These are phyloP conservation scores for Furcula furcula DNA, from an alignment of 2,888 invertebrate species.

Conservation along the genomic window DNA sequence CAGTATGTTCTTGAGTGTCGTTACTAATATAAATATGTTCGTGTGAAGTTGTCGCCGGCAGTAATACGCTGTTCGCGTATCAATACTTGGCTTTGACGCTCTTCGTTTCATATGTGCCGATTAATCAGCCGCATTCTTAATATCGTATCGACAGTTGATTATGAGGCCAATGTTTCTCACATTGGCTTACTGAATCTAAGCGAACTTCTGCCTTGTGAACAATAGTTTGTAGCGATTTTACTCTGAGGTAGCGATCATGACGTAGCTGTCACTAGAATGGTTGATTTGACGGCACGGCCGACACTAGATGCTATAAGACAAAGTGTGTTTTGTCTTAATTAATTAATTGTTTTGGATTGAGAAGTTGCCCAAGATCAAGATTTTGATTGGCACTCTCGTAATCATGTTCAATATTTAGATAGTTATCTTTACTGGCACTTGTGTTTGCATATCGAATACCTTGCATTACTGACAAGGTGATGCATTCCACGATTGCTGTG, in stretches of 20 bases:
- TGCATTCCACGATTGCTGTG: constrained; percentile 42
- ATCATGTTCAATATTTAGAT: constrained; percentile 51
- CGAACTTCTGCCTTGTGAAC: constrained; percentile 27
- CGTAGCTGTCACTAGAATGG: constrained; percentile 31
- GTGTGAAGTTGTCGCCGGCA: constrained; percentile 45
- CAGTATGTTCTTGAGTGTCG: constrained; percentile 61
- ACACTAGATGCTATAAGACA: constrained; percentile 38
- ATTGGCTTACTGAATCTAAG: constrained; percentile 14
- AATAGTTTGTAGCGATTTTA: constrained; percentile 15
- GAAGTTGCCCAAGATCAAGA: constrained; percentile 55
- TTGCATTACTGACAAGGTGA: constrained; percentile 53
- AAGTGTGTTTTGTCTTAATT: constrained; percentile 43
- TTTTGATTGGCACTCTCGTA: constrained; percentile 62
- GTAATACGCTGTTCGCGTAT: constrained; percentile 40
- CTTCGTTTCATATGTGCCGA: constrained; percentile 17
- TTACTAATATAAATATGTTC: constrained; percentile 51
- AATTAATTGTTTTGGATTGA: constrained; percentile 59
- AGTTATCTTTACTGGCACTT: constrained; percentile 59
- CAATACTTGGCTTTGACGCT: constrained; percentile 33
- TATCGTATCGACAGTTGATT: constrained; percentile 26
- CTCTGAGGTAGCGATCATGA: no score
- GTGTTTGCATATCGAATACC: constrained; percentile 30
- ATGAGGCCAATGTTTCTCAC: constrained; percentile 20
- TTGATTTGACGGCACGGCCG: constrained; percentile 35
- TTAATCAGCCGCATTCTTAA: constrained; percentile 16